Conservation (phyloP, 30 jellyfish, hydroid and myxozoan species). For the Cassiopea andromeda region DNA sequence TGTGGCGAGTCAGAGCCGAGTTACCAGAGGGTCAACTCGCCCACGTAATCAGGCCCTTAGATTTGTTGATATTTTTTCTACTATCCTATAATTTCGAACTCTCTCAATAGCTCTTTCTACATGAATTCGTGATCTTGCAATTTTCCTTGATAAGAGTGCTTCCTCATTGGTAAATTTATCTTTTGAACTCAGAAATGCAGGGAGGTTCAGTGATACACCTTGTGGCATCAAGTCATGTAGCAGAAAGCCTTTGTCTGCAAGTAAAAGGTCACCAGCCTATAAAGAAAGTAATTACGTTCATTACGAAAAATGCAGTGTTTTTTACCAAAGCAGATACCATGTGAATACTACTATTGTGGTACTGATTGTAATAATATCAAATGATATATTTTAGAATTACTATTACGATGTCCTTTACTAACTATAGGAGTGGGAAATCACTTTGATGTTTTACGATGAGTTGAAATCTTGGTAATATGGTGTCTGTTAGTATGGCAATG, state of each 20-base stretch:
- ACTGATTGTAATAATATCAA: not conserved
- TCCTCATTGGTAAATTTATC: conserved; percentile 23
- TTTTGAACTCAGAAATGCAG: conserved; percentile 41
- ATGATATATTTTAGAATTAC: not conserved
- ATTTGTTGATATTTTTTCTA: conserved; percentile 19
- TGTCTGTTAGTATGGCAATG: not conserved
- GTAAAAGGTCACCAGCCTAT: conserved; percentile 52
- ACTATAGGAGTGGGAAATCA: not conserved
- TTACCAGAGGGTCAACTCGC: too few species aligned
- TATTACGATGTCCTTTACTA: not conserved
- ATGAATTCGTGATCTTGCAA: conserved; percentile 43
- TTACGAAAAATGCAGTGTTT: not conserved
- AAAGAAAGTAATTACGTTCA: not conserved
- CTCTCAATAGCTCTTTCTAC: conserved; percentile 61
- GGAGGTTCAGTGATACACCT: conserved; percentile 36
- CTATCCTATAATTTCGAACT: conserved; percentile 25
- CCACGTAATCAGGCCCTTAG: too few species aligned
- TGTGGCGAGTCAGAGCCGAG: too few species aligned
- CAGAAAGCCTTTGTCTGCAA: conserved; percentile 54
- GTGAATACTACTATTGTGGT: not conserved
- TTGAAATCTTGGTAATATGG: not conserved
- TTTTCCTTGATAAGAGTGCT: conserved; percentile 35
- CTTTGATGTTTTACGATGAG: not conserved
- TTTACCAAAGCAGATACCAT: not conserved
- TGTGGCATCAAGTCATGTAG: conserved; percentile 42